phyloP scores from a whole-genome alignment of 2,797 vertebrate species.

The Malurus leucopterus region DNA sequence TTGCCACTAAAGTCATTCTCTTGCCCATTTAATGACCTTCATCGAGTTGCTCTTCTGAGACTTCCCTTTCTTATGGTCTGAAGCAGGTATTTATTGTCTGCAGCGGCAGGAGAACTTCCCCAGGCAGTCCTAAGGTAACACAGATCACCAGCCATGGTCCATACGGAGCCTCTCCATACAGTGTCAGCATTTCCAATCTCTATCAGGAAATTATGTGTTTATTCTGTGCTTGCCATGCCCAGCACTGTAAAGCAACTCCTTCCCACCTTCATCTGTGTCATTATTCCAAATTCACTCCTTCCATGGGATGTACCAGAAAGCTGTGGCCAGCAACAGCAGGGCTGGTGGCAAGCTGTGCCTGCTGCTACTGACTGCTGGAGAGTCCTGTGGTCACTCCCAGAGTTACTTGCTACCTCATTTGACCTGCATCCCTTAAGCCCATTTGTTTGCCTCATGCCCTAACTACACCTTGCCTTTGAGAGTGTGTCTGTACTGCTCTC shows the following conservation, averaged over 20 bases:
- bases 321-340: not conserved
- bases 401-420: slow-evolving; percentile 10
- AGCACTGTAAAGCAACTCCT: not conserved
- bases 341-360: not conserved
- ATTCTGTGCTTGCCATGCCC: not conserved
- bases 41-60: not conserved
- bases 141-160: not conserved
- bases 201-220: not conserved
- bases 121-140: not conserved
- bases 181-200: not conserved
- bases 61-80: not conserved
- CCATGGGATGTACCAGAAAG: not conserved
- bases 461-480: slow-evolving; percentile 9
- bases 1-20: not conserved
- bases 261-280: not conserved
- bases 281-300: not conserved
- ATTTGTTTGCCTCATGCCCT: slow-evolving; percentile 26
- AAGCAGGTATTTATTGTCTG: not conserved
- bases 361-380: not conserved
- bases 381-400: not conserved
- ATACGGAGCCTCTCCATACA: not conserved
- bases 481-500: not conserved
- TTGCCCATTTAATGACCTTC: not conserved
- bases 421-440: slow-evolving; percentile 2
- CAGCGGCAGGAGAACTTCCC: not conserved